These are phyloP conservation scores for Amiota communis DNA, from an alignment of 2,888 invertebrate species.

Conservation along the genomic window DNA sequence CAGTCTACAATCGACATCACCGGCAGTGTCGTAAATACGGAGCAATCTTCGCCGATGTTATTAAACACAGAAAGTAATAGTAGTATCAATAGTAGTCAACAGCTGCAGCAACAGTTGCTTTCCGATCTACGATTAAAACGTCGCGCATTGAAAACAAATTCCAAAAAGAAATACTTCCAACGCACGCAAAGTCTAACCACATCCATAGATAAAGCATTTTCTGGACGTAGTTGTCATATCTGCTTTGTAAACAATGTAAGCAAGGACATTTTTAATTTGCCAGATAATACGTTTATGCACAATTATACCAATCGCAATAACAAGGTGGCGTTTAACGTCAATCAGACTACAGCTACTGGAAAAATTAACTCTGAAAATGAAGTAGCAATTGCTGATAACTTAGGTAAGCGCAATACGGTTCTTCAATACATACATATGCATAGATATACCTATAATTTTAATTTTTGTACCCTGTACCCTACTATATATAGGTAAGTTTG, in stretches of 20 bases:
- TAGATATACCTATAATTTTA: too few species aligned
- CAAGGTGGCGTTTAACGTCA: conserved; percentile 12
- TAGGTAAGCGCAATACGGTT: conserved; percentile 1
- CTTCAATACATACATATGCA: too few species aligned
- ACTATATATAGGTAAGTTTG: too few species aligned
- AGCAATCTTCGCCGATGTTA: too few species aligned
- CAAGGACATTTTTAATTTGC: conserved; percentile 71
- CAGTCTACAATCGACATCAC: conserved; percentile 18
- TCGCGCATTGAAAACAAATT: conserved; percentile 33
- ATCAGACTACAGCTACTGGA: conserved; percentile 27
- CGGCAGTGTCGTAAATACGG: conserved; percentile 21
- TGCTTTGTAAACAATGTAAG: conserved; percentile 72
- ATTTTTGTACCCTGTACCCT: too few species aligned
- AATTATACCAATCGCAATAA: conserved; percentile 46
- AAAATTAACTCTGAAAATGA: neutral
- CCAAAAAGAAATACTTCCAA: conserved; percentile 57
- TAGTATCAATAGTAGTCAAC: conserved; percentile 42
- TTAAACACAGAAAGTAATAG: conserved; percentile 28
- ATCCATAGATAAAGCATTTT: conserved; percentile 68
- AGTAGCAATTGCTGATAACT: conserved; percentile 21
- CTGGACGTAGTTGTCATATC: conserved; percentile 72
- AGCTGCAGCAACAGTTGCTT: conserved; percentile 48
- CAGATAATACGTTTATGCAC: conserved; percentile 55
- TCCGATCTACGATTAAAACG: conserved; percentile 54
- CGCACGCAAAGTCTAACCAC: conserved; percentile 72